Evolutionary conservation across 2,888 invertebrate species (phyloP).

Genomic region (Agrilus biguttatus): DNA sequence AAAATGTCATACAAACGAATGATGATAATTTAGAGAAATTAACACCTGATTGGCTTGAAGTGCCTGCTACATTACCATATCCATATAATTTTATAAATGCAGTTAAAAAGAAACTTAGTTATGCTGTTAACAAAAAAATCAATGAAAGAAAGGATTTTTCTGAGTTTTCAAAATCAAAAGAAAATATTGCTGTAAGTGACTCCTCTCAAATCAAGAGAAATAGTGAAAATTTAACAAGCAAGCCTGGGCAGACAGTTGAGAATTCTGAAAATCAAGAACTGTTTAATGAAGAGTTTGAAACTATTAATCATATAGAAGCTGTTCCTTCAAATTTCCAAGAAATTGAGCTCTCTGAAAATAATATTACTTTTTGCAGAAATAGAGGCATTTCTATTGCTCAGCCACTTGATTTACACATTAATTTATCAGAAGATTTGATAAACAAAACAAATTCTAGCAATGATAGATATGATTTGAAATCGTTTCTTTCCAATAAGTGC

Average conservation of each 20-base stretch:
- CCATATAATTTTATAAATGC: constrained; percentile 47
- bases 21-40: constrained; percentile 8
- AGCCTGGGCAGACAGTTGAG: no score
- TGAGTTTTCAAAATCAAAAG: constrained; percentile 4
- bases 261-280: no score
- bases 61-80: constrained; percentile 31
- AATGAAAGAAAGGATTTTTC: not conserved
- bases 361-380: no score
- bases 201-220: not conserved
- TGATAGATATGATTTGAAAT: constrained; percentile 6
- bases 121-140: constrained; percentile 13
- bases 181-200: not conserved
- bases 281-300: no score
- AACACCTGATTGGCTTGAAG: constrained; percentile 27
- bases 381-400: no score
- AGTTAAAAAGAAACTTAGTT: constrained; percentile 39
- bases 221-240: no score
- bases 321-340: no score
- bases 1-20: constrained; percentile 5
- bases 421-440: constrained; percentile 1
- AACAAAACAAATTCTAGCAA: no score
- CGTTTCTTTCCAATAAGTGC: constrained; percentile 19
- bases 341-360: no score
- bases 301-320: no score
- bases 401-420: no score